Conservation (phyloP, 2,888 invertebrate species). For the Amphipoea oculea region DNA sequence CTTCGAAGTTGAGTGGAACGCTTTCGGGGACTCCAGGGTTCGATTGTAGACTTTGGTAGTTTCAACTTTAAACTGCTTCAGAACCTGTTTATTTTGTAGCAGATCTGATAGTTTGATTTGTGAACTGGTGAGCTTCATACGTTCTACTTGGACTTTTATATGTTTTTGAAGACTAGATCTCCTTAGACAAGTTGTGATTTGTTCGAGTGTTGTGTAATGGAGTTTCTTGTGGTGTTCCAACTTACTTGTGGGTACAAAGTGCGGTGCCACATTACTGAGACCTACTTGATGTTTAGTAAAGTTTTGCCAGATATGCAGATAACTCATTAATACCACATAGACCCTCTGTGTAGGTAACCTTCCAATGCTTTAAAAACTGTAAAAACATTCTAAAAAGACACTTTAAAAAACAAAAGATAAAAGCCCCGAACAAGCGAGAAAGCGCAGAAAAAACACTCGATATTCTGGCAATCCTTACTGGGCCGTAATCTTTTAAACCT, state of each 20-base stretch:
- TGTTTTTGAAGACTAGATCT: constrained; percentile 54
- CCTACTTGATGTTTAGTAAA: not conserved
- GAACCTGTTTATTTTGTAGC: constrained; percentile 66
- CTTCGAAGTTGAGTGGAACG: constrained; percentile 73
- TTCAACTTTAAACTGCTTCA: constrained; percentile 76
- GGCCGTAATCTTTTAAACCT: constrained; percentile 77
- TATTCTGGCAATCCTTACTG: constrained; percentile 75
- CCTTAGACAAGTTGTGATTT: constrained; percentile 25
- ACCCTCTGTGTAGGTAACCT: not conserved
- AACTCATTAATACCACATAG: not conserved
- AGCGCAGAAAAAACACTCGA: constrained; percentile 72
- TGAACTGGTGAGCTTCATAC: constrained; percentile 57
- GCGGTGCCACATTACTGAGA: not conserved
- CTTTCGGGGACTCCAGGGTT: constrained; percentile 64
- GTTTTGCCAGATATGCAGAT: not conserved
- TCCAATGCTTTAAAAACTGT: constrained; percentile 14
- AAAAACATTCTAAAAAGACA: constrained; percentile 64
- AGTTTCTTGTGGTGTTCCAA: constrained; percentile 4
- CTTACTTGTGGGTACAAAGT: constrained; percentile 5
- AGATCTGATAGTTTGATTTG: constrained; percentile 68
- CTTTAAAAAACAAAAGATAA: constrained; percentile 57
- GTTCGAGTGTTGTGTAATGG: constrained; percentile 21
- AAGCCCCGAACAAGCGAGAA: constrained; percentile 51
- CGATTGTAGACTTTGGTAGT: constrained; percentile 75
- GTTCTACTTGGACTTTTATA: constrained; percentile 41